Evolutionary conservation across 2,888 invertebrate species (phyloP).

Genomic region (Toxonevra muliebris): DNA sequence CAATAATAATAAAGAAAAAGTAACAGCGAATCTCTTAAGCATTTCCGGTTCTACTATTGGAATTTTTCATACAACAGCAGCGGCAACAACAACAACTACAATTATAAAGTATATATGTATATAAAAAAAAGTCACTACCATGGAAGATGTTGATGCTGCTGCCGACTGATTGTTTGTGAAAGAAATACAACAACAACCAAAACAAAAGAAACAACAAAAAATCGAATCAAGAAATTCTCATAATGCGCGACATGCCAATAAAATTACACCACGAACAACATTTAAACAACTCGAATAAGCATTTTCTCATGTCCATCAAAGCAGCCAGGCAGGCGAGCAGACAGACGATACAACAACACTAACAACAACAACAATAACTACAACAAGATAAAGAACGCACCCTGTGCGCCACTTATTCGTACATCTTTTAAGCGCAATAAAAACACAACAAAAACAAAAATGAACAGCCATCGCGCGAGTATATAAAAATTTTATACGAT

Average conservation of each 20-base stretch:
- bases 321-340: neutral
- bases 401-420: conserved; percentile 1
- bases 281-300: conserved; percentile 5
- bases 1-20: conserved; percentile 16
- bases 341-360: neutral
- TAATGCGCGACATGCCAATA: conserved; percentile 27
- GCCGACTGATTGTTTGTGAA: conserved; percentile 9
- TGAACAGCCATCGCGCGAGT: neutral
- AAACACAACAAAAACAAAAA: conserved; percentile 25
- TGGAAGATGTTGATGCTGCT: conserved; percentile 11
- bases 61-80: conserved; percentile 37
- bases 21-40: conserved; percentile 43
- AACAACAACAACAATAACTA: neutral
- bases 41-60: conserved; percentile 57
- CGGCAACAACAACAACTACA: conserved; percentile 16
- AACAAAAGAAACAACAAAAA: conserved; percentile 1
- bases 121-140: neutral
- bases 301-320: conserved; percentile 30
- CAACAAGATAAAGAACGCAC: neutral
- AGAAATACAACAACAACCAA: conserved; percentile 31
- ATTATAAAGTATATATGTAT: neutral
- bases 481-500: neutral
- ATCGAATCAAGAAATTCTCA: conserved; percentile 17
- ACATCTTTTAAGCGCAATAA: too few species aligned
- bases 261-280: conserved; percentile 18